Conservation (phyloP, 2,888 invertebrate genomes). For the Athalia cordata region DNA sequence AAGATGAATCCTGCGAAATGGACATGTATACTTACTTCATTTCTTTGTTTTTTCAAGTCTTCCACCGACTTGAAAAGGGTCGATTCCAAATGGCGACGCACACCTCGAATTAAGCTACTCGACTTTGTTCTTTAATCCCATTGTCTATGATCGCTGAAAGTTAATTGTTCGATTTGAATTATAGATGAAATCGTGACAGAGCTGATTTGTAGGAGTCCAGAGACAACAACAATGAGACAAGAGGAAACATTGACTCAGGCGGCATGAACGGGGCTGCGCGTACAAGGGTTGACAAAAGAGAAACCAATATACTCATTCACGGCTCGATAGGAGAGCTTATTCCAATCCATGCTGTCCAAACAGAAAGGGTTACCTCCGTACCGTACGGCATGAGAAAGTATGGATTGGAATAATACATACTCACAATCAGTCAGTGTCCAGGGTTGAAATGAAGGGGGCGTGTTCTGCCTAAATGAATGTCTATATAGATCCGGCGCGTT, state of each 20-base stretch:
- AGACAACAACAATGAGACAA: constrained; percentile 7
- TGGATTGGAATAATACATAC: constrained; percentile 21
- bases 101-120: no score
- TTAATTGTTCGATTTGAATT: no score
- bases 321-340: constrained; percentile 38
- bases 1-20: neutral
- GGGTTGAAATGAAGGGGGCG: constrained; percentile 33
- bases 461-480: constrained; percentile 24
- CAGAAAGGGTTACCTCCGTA: constrained; percentile 34
- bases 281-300: constrained; percentile 11
- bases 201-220: constrained; percentile 9
- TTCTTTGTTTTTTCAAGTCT: no score
- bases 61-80: no score
- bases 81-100: no score
- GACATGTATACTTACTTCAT: neutral
- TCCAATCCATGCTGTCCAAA: constrained; percentile 45
- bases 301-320: constrained; percentile 41
- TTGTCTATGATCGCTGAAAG: no score
- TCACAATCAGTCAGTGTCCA: constrained; percentile 28
- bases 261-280: neutral
- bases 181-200: neutral
- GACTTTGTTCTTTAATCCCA: no score
- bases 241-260: constrained; percentile 36
- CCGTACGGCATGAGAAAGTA: neutral
- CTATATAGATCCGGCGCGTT: neutral